Base-by-base conservation (phyloP, 2,888 invertebrate genomes). In the Drosophila leonis region DNA sequence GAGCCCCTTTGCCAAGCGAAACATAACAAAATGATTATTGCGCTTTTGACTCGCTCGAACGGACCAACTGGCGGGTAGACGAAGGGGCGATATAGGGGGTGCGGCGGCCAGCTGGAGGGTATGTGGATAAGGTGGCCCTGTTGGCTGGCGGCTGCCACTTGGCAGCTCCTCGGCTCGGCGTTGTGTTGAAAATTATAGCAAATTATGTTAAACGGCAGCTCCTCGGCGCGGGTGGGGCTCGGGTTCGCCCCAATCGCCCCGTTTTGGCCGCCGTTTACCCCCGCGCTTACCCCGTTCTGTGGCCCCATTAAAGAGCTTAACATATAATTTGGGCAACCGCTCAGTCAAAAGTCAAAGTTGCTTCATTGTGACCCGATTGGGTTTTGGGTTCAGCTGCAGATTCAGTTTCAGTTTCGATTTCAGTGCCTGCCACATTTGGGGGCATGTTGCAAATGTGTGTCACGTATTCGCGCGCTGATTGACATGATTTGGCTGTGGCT, bases 181-280 rank as follows among this genome's bases (percentile, higher is more conserved):
- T 85, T 90, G 81, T 83, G 86, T 86, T 86, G 86, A 83, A 92
- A 92, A 92, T 92, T 92, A 92, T 90, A 87, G 87, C 88, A 92
- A 92, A 92, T 92, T 92, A 92, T 90, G 85, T 90, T 92, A 92
- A 92, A 92, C 91, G 92, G 91, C 88, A 91, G 90, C 90, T 71
- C 70, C 76, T 61, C 65, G 81, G 69, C 87, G 72, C 69, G 69
- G 83, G 80, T 72, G 80, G 72, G 65, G 73, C 48, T 59, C 55
- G 55, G 79, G 31, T 67, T 72, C 74, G 75, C 68, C 88, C 85
- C 68, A 78, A 74, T 80, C 55, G 41, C 35, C 42, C 62, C 55
- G 13, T 27, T 39, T 75, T 37, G 54, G 13, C 33, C 46, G 65
- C 61, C 71, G 62, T 65, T 68, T 60, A 12, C 27, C 64, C 44